Evolutionary conservation across 1,140 invertebrate species (phyloP).

Genomic region (Chironomus striatipennis): DNA sequence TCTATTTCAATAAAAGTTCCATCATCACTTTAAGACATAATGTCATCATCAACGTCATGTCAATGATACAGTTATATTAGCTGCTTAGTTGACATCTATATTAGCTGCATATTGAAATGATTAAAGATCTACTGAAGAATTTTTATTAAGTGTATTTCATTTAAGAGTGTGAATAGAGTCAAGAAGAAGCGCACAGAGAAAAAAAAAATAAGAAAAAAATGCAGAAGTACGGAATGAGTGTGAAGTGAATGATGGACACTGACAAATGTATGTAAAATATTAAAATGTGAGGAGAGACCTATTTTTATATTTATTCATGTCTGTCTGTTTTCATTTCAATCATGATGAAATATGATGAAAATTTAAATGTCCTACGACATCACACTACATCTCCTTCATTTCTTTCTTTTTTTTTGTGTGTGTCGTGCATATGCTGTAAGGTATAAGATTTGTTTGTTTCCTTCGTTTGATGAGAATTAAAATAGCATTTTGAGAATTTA

Average conservation of each 20-base stretch:
- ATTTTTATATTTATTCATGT: not conserved
- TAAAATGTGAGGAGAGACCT: not conserved
- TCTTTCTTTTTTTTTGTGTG: not conserved
- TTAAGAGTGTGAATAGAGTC: not conserved
- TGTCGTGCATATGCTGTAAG: no score
- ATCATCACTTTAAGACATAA: no score
- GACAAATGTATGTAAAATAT: conserved; percentile 20
- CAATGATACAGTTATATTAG: no score
- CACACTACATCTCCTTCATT: not conserved
- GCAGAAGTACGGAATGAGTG: not conserved
- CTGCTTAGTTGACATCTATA: not conserved
- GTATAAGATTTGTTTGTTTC: not conserved
- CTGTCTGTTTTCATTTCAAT: conserved; percentile 4
- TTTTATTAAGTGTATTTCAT: no score
- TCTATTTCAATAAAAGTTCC: no score
- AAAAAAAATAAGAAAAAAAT: not conserved
- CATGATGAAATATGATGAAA: conserved; percentile 24
- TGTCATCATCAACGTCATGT: no score
- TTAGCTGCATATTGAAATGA: not conserved
- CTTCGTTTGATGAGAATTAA: not conserved
- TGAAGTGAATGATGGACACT: conserved; percentile 17
- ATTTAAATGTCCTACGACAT: conserved; percentile 11
- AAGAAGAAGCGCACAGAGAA: not conserved
- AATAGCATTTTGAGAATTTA: conserved; percentile 16
- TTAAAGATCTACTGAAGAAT: not conserved